These are phyloP conservation scores for Perca fluviatilis DNA, from an alignment of 2,113 vertebrate genomes.

Conservation along the genomic window DNA sequence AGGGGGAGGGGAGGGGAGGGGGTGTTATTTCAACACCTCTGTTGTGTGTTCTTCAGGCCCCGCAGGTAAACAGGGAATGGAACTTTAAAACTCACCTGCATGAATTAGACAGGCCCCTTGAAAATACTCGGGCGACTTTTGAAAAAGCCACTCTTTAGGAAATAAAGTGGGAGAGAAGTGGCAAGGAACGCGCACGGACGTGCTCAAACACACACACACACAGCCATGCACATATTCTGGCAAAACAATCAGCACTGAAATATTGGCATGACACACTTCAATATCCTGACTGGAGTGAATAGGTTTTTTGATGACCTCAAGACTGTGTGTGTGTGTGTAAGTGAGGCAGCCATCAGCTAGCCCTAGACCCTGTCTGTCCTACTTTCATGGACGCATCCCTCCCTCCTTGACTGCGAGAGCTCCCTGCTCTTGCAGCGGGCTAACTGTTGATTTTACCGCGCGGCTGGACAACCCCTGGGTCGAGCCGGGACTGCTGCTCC, in stretches of 20 bases:
- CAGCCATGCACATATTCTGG: slow-evolving; percentile 32
- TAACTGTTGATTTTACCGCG: slow-evolving; percentile 82
- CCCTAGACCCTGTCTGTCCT: slow-evolving; percentile 51
- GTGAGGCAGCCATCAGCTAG: slow-evolving; percentile 44
- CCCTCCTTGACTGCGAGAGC: slow-evolving; percentile 19
- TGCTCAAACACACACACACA: slow-evolving; percentile 60
- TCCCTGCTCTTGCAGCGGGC: slow-evolving; percentile 36
- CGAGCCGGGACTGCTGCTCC: slow-evolving; percentile 67
- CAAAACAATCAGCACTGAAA: slow-evolving; percentile 67
- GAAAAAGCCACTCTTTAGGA: slow-evolving; percentile 73
- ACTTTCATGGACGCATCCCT: slow-evolving; percentile 49
- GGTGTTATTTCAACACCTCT: slow-evolving; percentile 51
- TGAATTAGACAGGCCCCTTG: slow-evolving; percentile 74
- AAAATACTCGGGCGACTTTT: slow-evolving; percentile 71
- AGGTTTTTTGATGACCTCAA: slow-evolving; percentile 65
- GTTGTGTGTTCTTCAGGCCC: slow-evolving; percentile 62
- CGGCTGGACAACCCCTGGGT: slow-evolving; percentile 72
- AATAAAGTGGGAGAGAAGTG: slow-evolving; percentile 77
- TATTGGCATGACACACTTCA: slow-evolving; percentile 77
- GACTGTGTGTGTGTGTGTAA: slow-evolving; percentile 14
- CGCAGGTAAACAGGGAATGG: slow-evolving; percentile 64
- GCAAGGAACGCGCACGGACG: slow-evolving; percentile 42
- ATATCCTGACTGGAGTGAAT: slow-evolving; percentile 72
- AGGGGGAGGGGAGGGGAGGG: not conserved
- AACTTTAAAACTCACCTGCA: slow-evolving; percentile 76